A percentile compares a stretch with the other conserved stretches of the same genome.
Conservation (phyloP, 2,113 vertebrate species). For the Atherinomorus stipes region DNA sequence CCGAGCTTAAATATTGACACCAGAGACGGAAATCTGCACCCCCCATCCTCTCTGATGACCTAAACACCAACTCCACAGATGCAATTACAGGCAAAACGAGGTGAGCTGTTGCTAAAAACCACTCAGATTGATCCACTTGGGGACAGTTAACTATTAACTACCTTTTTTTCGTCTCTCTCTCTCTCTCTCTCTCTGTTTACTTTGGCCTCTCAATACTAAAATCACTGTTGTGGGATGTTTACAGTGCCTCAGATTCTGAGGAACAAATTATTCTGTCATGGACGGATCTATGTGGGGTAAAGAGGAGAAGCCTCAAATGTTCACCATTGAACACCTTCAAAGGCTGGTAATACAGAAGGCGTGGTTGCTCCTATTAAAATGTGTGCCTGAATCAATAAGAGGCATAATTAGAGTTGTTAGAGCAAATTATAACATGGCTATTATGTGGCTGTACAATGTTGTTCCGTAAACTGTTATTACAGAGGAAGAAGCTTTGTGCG, state of each 20-base stretch:
- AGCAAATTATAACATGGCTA: conserved; percentile 99
- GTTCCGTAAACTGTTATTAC: conserved; percentile 98
- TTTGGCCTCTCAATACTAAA: conserved; percentile 82
- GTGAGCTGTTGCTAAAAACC: conserved; percentile 64
- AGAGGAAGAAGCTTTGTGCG: conserved; percentile 81
- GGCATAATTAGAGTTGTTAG: conserved; percentile 99
- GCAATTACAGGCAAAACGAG: conserved; percentile 86
- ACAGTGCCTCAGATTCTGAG: conserved; percentile 89
- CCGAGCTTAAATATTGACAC: background rate
- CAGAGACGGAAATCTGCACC: conserved; percentile 7
- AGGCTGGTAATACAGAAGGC: conserved; percentile 97
- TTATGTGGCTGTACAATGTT: conserved; percentile 98
- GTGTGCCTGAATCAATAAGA: conserved; percentile 99
- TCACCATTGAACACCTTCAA: conserved; percentile 99
- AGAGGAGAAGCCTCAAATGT: conserved; percentile 95
- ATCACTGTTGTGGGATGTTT: conserved; percentile 92
- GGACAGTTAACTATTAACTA: conserved; percentile 78
- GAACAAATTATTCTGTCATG: conserved; percentile 96
- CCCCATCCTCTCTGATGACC: conserved; percentile 25
- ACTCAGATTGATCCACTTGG: conserved; percentile 86
- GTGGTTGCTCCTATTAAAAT: conserved; percentile 98
- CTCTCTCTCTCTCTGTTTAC: conserved; percentile 74
- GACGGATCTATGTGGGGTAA: conserved; percentile 89
- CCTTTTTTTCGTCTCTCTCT: conserved; percentile 70
- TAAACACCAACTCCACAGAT: conserved; percentile 23